Evolutionary conservation across 2,888 invertebrate genomes (phyloP).

Genomic region (Tethea ocularis): DNA sequence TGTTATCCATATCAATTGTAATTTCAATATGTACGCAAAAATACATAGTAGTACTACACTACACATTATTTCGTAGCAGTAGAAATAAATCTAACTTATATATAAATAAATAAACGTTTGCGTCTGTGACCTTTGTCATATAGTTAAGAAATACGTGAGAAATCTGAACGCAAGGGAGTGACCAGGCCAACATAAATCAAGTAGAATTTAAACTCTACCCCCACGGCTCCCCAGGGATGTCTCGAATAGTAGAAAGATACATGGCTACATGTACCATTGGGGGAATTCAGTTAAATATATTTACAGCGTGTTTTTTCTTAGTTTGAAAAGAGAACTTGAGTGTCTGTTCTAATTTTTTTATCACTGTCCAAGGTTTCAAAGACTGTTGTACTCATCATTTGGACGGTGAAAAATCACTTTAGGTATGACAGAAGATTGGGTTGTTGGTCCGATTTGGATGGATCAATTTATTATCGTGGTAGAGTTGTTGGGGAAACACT

Average conservation of each 20-base stretch:
- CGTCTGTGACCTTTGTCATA: neutral
- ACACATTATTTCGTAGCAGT: neutral
- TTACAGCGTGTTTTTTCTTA: conserved; percentile 11
- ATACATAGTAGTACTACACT: neutral
- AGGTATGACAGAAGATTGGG: too few relatives aligned
- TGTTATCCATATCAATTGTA: too few relatives aligned
- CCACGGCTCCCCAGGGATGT: conserved; percentile 21
- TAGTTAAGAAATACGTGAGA: conserved; percentile 15
- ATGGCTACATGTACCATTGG: neutral
- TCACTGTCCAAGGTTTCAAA: too few relatives aligned
- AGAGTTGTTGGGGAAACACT: too few relatives aligned
- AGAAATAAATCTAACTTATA: neutral
- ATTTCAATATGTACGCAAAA: too few relatives aligned
- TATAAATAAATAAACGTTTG: conserved; percentile 2
- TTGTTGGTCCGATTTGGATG: too few relatives aligned
- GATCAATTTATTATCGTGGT: too few relatives aligned
- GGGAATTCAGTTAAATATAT: conserved; percentile 10
- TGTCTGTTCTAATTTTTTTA: too few relatives aligned
- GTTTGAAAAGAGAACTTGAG: conserved; percentile 18
- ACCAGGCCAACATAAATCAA: conserved; percentile 32
- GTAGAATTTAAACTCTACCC: conserved; percentile 34
- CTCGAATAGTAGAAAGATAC: neutral
- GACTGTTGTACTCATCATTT: too few relatives aligned
- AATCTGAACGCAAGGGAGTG: conserved; percentile 27
- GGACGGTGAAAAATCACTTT: too few relatives aligned